Evolutionary conservation across 2,888 invertebrate species (phyloP), one percentile per base, ranked within the genome.

Genomic region (Entomobrya proxima): DNA sequence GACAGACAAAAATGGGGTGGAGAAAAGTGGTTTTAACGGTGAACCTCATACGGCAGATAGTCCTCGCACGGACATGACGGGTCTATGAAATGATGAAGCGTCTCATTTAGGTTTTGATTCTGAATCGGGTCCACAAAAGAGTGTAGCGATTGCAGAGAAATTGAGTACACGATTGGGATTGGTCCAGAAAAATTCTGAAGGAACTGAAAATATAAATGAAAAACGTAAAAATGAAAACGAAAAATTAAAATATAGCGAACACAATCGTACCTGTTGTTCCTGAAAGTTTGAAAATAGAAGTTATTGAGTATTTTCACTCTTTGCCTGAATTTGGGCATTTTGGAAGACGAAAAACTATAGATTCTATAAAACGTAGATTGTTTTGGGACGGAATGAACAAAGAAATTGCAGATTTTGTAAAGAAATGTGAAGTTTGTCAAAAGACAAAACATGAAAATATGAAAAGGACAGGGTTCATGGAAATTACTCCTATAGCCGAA

Each of bases 301-400:
- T 87, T 13, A 11, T 89, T 9, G 37, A 69, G 4, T 40, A 67
- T 21, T 88, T 87, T 55, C 88, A 89, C 80, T 77, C 87, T 50
- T n/a, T 50, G n/a, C 81, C 79, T 11, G 74, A 87, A 76, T 47
- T 85, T 35, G 89, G 87, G 24, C 89, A 89, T 77, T 61, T 86
- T 69, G 88, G 89, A 11, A 37, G 37, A 15, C 44, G 80, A 7
- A 88, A 87, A 52, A 87, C 88, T 0, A 27, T 67, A 18, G 1
- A 44, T 2, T 44, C 84, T 5, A 35, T 88, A 0, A 75, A 75
- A 13, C 6, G 74, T 27, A 47, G 88, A 47, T 86, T 87, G n/a
- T 88, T 47, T 69, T 27, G 89, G 89, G 27, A 77, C 15, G 35
- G 47, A 0, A 89, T 89, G 88, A 88, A 83, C 58, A 72, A 40